A percentile compares a stretch with the other conserved stretches of the same genome.
Evolutionary conservation across 2,888 invertebrate species (phyloP).

Genomic region (Cerastis leucographa): DNA sequence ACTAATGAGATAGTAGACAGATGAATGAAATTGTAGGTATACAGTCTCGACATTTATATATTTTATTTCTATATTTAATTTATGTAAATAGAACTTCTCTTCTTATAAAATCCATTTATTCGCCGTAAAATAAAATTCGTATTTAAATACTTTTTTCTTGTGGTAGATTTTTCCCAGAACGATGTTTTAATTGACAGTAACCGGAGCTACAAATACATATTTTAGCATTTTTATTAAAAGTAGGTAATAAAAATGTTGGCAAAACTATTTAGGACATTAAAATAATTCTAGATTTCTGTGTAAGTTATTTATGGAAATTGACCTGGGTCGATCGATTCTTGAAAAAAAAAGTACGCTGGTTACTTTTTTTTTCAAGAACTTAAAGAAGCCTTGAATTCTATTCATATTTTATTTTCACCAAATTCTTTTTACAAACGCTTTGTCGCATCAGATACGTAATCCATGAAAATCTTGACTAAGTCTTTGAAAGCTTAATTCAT

Average conservation of each 20-base stretch:
- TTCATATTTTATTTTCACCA: background rate
- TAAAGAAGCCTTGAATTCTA: background rate
- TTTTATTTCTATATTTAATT: conserved; percentile 17
- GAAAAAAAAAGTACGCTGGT: too few species aligned
- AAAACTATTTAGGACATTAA: conserved; percentile 1
- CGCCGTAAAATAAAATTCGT: background rate
- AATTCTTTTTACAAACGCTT: background rate
- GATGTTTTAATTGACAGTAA: conserved; percentile 8
- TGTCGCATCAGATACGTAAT: background rate
- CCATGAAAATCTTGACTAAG: background rate
- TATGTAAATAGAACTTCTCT: conserved; percentile 35
- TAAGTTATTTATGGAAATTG: conserved; percentile 12
- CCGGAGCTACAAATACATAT: conserved; percentile 15
- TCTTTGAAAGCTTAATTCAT: background rate
- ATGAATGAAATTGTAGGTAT: conserved; percentile 26
- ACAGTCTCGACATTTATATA: background rate
- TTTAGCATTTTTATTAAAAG: conserved; percentile 11
- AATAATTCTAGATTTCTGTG: conserved; percentile 4
- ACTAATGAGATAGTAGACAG: conserved; percentile 3
- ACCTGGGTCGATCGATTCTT: background rate
- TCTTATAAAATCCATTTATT: background rate
- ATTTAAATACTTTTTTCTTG: conserved; percentile 11
- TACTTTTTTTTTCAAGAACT: background rate
- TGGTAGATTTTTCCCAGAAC: background rate
- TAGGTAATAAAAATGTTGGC: conserved; percentile 29